Conservation (phyloP, 1,140 invertebrate genomes). For the Aphidius gifuensis region DNA sequence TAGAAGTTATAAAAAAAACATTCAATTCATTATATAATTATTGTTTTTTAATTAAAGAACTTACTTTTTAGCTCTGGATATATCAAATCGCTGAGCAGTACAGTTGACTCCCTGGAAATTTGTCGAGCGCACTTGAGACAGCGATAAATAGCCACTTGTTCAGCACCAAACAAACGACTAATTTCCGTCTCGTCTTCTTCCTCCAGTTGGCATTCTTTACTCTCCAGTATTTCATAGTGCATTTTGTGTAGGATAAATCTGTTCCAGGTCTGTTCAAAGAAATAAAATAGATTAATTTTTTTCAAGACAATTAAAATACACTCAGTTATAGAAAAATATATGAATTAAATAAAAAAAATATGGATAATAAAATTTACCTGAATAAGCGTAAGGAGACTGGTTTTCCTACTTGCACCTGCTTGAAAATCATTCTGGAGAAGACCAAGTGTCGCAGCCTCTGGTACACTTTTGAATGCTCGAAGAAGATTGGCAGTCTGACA, state of each 20-base stretch:
- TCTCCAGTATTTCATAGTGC: conserved; percentile 80
- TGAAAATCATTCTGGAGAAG: conserved; percentile 84
- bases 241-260: conserved; percentile 93
- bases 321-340: conserved; percentile 6
- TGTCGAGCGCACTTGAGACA: conserved; percentile 77
- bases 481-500: conserved; percentile 85
- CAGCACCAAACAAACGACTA: conserved; percentile 75
- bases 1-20: neutral
- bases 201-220: conserved; percentile 58
- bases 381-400: conserved; percentile 77
- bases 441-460: conserved; percentile 86
- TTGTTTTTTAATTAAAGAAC: conserved; percentile 7
- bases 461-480: conserved; percentile 84
- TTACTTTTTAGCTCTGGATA: conserved; percentile 62
- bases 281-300: conserved; percentile 25
- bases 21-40: conserved; percentile 1
- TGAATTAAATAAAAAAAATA: neutral
- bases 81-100: conserved; percentile 73
- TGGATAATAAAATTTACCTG: conserved; percentile 61
- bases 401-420: conserved; percentile 67
- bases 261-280: conserved; percentile 78
- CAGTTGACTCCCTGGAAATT: conserved; percentile 71
- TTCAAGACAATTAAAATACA: no score
- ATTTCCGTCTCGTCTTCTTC: conserved; percentile 70
- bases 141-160: conserved; percentile 73